Conservation (phyloP, 2,797 vertebrate species). For the Tokudaia tokunoshimensis region DNA sequence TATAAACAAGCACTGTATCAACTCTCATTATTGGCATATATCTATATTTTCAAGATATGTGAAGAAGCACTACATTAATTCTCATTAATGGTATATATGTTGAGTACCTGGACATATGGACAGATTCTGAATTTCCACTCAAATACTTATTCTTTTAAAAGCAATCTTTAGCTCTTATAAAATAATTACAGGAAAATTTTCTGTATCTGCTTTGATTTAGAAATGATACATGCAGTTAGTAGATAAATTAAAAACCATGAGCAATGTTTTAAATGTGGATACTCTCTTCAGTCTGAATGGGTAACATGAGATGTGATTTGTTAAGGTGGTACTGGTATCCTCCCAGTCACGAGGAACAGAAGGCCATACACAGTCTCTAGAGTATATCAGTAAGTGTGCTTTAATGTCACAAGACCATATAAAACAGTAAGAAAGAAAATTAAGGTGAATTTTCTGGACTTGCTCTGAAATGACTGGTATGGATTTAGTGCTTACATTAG, state of each 20-base stretch:
- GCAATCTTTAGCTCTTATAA: background rate
- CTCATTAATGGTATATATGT: rapidly evolving
- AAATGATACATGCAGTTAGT: background rate
- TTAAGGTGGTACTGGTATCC: background rate
- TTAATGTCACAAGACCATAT: background rate
- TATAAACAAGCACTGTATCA: background rate
- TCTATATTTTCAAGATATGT: background rate
- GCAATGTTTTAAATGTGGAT: background rate
- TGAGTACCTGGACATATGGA: background rate
- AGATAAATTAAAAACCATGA: background rate
- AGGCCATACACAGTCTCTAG: background rate
- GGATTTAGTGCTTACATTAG: background rate
- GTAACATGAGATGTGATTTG: constrained; percentile 6
- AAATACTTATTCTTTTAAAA: constrained; percentile 9
- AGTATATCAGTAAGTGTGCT: background rate
- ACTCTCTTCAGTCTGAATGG: background rate
- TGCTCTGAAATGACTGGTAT: background rate
- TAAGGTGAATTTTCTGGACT: background rate
- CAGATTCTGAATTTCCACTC: background rate
- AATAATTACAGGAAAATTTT: constrained; percentile 39
- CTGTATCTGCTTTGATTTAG: constrained; percentile 50
- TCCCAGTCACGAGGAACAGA: background rate
- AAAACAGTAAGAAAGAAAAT: background rate
- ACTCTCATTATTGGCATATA: background rate
- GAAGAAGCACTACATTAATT: background rate